Evolutionary conservation across 2,888 invertebrate genomes (phyloP).

Genomic region (Nomada lathburiana): DNA sequence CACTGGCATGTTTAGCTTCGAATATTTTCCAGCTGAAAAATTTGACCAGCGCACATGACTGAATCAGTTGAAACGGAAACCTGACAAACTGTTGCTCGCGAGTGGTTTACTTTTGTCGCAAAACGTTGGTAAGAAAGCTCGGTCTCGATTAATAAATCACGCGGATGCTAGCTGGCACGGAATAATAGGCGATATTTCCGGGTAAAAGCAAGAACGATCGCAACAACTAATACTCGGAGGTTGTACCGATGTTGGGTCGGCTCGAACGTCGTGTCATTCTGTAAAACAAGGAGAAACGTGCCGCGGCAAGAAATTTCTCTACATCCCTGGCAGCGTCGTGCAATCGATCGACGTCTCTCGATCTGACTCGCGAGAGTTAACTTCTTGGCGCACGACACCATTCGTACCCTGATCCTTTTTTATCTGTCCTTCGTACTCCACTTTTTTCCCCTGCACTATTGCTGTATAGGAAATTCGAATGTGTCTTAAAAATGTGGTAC

Average conservation of each 20-base stretch:
- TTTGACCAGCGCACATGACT: too few species aligned
- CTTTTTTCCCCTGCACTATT: not conserved
- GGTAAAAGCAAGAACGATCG: constrained; percentile 62
- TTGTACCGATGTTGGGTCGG: constrained; percentile 28
- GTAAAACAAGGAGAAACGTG: constrained; percentile 69
- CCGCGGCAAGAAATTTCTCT: constrained; percentile 63
- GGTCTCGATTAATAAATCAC: constrained; percentile 57
- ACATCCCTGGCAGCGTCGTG: constrained; percentile 57
- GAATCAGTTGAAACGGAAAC: not conserved
- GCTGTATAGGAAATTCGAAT: not conserved
- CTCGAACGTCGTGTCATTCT: constrained; percentile 60
- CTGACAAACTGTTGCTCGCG: not conserved
- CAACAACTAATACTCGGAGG: constrained; percentile 56
- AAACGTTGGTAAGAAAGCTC: constrained; percentile 28
- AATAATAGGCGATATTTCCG: constrained; percentile 55
- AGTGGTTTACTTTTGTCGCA: constrained; percentile 9
- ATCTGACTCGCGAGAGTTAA: constrained; percentile 45
- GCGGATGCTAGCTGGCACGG: constrained; percentile 21
- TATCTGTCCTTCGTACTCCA: not conserved
- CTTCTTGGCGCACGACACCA: constrained; percentile 64
- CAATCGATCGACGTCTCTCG: constrained; percentile 68
- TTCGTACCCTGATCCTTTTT: constrained; percentile 7
- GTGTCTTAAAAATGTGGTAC: too few species aligned
- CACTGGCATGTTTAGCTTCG: too few species aligned
- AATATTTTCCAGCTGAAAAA: too few species aligned